Conservation (phyloP, 2,888 invertebrate genomes). For the Subacronicta megacephala region DNA sequence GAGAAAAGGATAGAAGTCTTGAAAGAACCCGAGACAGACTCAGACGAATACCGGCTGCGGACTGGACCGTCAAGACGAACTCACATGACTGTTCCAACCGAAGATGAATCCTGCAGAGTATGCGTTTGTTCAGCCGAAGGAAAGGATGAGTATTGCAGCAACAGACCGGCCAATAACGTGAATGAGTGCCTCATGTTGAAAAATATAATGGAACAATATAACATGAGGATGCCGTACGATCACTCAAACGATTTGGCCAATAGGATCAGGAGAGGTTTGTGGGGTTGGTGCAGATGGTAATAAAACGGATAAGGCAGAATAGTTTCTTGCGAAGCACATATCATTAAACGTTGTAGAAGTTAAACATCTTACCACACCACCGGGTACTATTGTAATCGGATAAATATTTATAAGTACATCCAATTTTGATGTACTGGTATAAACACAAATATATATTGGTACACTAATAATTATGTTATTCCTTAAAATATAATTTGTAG, state of each 20-base stretch:
- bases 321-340: not conserved
- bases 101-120: constrained; percentile 71
- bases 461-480: too few relatives aligned
- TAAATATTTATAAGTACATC: too few relatives aligned
- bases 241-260: constrained; percentile 65
- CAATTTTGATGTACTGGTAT: too few relatives aligned
- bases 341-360: not conserved
- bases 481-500: too few relatives aligned
- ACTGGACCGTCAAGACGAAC: constrained; percentile 46
- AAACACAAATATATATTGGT: too few relatives aligned
- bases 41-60: constrained; percentile 31
- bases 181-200: constrained; percentile 78
- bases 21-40: constrained; percentile 25
- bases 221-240: constrained; percentile 64
- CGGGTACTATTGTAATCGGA: too few relatives aligned
- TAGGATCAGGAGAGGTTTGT: constrained; percentile 77
- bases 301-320: constrained; percentile 9
- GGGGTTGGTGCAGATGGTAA: constrained; percentile 58
- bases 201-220: constrained; percentile 50
- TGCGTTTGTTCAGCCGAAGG: constrained; percentile 79
- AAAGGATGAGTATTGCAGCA: constrained; percentile 73
- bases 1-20: constrained; percentile 1
- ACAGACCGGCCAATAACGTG: constrained; percentile 73
- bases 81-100: constrained; percentile 67
- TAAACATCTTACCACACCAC: too few relatives aligned